Conservation (phyloP, 2,888 invertebrate species). For the Escarpia spicata region DNA sequence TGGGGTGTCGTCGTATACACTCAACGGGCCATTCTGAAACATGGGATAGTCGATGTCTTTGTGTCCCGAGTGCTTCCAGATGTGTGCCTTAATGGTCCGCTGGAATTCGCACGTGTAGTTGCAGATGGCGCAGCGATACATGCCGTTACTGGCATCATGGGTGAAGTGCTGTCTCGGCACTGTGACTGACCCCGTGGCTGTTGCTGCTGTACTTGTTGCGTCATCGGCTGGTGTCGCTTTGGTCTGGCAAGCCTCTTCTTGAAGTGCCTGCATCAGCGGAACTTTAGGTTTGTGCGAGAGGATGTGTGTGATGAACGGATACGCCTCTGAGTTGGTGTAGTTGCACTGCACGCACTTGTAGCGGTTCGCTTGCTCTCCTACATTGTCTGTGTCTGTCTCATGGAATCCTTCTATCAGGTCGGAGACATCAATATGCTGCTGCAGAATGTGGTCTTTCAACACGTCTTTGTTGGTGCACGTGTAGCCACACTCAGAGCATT, state of each 20-base stretch:
- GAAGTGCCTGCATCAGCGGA: slow-evolving; percentile 28
- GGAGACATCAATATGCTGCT: not conserved
- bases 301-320: slow-evolving; percentile 55
- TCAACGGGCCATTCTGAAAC: slow-evolving; percentile 62
- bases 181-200: not conserved
- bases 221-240: slow-evolving; percentile 25
- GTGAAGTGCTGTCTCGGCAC: slow-evolving; percentile 19
- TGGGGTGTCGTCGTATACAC: slow-evolving; percentile 53
- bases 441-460: slow-evolving; percentile 38
- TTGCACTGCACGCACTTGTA: slow-evolving; percentile 56
- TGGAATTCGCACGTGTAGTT: slow-evolving; percentile 62
- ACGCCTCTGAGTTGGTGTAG: slow-evolving; percentile 51
- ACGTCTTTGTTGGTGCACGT: slow-evolving; percentile 49
- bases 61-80: slow-evolving; percentile 64
- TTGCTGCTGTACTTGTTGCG: not conserved
- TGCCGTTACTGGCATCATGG: slow-evolving; percentile 42
- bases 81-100: slow-evolving; percentile 63
- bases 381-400: not conserved
- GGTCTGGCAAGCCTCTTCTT: slow-evolving; percentile 17
- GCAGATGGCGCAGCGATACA: slow-evolving; percentile 60
- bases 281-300: slow-evolving; percentile 42
- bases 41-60: slow-evolving; percentile 62
- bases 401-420: not conserved
- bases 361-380: not conserved
- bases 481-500: slow-evolving; percentile 62